A percentile compares a stretch with the other conserved stretches of the same genome.
Evolutionary conservation across 1,140 invertebrate species (phyloP).

Genomic region (Paraescarpia echinospica): DNA sequence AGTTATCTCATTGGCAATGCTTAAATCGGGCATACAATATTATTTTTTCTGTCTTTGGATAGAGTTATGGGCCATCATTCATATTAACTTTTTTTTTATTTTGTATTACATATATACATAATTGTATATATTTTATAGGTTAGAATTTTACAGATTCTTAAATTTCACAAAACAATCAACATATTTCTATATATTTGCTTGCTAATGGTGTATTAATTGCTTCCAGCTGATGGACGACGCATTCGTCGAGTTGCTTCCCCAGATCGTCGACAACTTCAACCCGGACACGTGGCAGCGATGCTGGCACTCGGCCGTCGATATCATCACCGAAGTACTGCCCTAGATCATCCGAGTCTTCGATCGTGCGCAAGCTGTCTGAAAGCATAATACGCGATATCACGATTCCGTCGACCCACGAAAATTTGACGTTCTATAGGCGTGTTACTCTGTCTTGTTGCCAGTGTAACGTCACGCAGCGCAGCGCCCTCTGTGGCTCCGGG

Average conservation of each 20-base stretch:
- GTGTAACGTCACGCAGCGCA: background rate
- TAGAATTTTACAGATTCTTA: too few relatives aligned
- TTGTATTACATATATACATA: too few relatives aligned
- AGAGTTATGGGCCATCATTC: too few relatives aligned
- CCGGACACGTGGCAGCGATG: conserved; percentile 20
- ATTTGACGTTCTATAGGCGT: background rate
- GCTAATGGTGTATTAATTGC: background rate
- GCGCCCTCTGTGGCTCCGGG: background rate
- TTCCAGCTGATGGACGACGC: conserved; percentile 19
- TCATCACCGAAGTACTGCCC: background rate
- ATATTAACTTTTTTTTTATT: too few relatives aligned
- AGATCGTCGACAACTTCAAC: conserved; percentile 18
- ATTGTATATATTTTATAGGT: too few relatives aligned
- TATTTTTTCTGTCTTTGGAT: too few relatives aligned
- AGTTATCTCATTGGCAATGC: too few relatives aligned
- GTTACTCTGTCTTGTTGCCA: background rate
- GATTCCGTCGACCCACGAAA: background rate
- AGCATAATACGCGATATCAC: background rate
- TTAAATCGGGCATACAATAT: too few relatives aligned
- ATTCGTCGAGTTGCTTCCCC: conserved; percentile 11
- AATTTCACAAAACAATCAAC: too few relatives aligned
- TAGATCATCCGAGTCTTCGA: background rate
- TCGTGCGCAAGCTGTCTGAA: background rate
- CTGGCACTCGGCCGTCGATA: conserved; percentile 1
- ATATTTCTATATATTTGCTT: too few relatives aligned